phyloP scores from a whole-genome alignment of 2,888 invertebrate species.

The Limnephilus auricula region DNA sequence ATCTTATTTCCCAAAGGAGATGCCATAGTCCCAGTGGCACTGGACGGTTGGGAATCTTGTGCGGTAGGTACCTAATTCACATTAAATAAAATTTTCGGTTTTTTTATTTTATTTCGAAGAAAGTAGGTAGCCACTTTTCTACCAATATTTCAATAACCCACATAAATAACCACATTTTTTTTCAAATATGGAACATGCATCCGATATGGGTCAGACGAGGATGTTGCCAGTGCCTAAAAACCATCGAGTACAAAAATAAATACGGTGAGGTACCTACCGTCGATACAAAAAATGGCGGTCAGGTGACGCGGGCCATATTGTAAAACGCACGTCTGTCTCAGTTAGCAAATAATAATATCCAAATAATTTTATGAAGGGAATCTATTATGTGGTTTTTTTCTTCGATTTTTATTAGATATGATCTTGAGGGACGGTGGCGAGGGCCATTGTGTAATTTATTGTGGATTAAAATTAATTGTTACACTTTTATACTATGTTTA shows the following conservation, averaged over 20 bases:
- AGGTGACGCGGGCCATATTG: conserved; percentile 50
- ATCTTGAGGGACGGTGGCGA: conserved; percentile 45
- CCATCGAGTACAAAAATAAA: conserved; percentile 53
- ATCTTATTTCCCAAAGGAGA: too few species aligned
- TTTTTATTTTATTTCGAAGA: too few species aligned
- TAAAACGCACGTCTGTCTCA: conserved; percentile 44
- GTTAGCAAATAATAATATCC: conserved; percentile 49
- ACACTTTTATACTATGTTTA: too few species aligned
- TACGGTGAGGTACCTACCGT: background rate
- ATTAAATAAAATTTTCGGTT: too few species aligned
- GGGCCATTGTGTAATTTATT: conserved; percentile 34
- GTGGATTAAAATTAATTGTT: background rate
- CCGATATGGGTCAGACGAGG: conserved; percentile 57
- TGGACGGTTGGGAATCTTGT: too few species aligned
- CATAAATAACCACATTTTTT: background rate
- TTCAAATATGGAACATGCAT: conserved; percentile 39
- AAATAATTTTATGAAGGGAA: conserved; percentile 46
- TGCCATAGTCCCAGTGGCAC: too few species aligned
- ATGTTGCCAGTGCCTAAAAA: conserved; percentile 54
- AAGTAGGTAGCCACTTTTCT: background rate
- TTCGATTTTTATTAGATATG: conserved; percentile 54
- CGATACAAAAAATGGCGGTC: conserved; percentile 49
- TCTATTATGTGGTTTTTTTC: conserved; percentile 29
- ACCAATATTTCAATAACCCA: background rate
- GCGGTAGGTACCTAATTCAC: too few species aligned